Conservation (phyloP, 2,888 invertebrate genomes). For the Sussaba pulchella region DNA sequence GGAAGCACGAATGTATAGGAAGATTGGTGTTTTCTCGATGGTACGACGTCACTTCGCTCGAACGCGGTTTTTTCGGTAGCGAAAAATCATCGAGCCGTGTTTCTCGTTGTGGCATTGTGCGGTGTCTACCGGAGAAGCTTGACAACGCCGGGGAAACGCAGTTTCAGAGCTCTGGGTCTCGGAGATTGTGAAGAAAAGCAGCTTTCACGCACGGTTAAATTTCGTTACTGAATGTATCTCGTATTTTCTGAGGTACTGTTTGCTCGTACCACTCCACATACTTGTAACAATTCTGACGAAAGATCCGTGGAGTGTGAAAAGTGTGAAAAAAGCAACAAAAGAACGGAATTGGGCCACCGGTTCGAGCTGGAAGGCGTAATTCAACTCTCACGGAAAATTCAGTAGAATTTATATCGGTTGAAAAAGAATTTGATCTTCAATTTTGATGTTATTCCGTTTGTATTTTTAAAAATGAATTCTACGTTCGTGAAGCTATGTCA, state of each 20-base stretch:
- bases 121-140: background rate
- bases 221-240: constrained; percentile 47
- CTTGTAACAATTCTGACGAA: background rate
- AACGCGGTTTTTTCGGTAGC: constrained; percentile 11
- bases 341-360: background rate
- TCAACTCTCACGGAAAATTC: too few species aligned
- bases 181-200: constrained; percentile 69
- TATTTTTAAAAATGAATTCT: too few species aligned
- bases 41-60: constrained; percentile 17
- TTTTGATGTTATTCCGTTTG: too few species aligned
- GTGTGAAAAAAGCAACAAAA: background rate
- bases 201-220: constrained; percentile 75
- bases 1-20: too few species aligned
- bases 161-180: constrained; percentile 14
- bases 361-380: too few species aligned
- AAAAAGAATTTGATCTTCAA: too few species aligned
- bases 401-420: too few species aligned
- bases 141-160: constrained; percentile 1
- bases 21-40: constrained; percentile 13
- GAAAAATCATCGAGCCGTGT: constrained; percentile 27
- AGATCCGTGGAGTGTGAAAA: constrained; percentile 1
- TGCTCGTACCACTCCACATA: constrained; percentile 8
- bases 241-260: background rate
- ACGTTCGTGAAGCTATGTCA: too few species aligned
- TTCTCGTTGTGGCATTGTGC: background rate